Evolutionary conservation across 1,140 invertebrate species (phyloP).

Genomic region (Hylaeus volcanicus): DNA sequence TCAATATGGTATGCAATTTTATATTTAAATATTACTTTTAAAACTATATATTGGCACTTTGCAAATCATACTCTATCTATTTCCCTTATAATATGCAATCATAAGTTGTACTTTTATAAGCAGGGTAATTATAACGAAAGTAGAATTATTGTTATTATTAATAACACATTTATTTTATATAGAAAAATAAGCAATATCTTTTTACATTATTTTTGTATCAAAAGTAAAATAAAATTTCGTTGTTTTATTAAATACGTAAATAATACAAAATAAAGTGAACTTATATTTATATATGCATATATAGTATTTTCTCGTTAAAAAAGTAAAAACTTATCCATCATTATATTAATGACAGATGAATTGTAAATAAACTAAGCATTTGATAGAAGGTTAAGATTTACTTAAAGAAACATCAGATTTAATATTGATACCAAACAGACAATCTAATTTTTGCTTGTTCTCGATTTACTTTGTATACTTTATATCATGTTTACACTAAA

Average conservation of each 20-base stretch:
- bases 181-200: conserved; percentile 5
- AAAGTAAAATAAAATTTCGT: neutral
- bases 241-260: neutral
- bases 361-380: neutral
- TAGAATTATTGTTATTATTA: neutral
- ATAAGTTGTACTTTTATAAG: neutral
- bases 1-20: neutral
- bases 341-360: no score
- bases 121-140: neutral
- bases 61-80: neutral
- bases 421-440: neutral
- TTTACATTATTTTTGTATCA: neutral
- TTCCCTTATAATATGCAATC: neutral
- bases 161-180: neutral
- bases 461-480: conserved; percentile 4
- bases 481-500: neutral
- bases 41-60: neutral
- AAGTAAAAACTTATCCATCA: conserved; percentile 11
- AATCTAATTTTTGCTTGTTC: neutral
- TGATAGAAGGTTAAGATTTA: neutral
- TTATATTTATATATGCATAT: neutral
- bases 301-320: conserved; percentile 6
- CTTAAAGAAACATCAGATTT: neutral
- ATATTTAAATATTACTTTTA: neutral
- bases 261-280: neutral